These are phyloP conservation scores for Myrmecophaga tridactyla DNA, from an alignment of 2,113 vertebrate genomes.

Conservation along the genomic window DNA sequence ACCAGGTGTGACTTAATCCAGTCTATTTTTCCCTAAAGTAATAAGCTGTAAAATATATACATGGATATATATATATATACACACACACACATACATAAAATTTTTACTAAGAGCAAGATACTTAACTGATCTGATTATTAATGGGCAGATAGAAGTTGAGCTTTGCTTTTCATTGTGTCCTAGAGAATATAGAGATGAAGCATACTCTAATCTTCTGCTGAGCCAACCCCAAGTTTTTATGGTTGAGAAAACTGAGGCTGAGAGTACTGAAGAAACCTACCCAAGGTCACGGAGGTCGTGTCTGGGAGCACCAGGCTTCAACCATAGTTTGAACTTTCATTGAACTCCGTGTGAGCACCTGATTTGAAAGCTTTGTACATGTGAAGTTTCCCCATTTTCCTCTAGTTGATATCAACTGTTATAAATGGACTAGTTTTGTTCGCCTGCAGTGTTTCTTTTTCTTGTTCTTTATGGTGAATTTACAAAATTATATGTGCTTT, in stretches of 20 bases:
- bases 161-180: conserved; percentile 14
- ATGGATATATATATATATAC: background rate
- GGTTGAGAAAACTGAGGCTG: background rate
- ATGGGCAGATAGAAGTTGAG: background rate
- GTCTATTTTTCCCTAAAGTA: conserved; percentile 79
- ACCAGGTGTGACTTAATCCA: conserved; percentile 83
- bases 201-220: background rate
- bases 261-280: background rate
- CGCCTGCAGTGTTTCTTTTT: background rate
- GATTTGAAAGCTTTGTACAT: background rate
- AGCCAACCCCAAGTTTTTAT: background rate
- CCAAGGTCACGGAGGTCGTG: background rate
- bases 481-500: background rate
- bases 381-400: background rate
- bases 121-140: conserved; percentile 53
- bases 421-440: background rate
- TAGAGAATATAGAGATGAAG: background rate
- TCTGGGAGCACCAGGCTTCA: background rate
- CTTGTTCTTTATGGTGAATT: conserved; percentile 9
- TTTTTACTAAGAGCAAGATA: conserved; percentile 14
- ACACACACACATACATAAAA: background rate
- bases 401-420: background rate
- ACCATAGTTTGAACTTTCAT: background rate
- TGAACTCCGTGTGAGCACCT: conserved; percentile 39
- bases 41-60: conserved; percentile 29